A percentile compares a stretch with the other conserved stretches of the same genome.
Evolutionary conservation across 2,888 invertebrate genomes (phyloP).

Genomic region (Eristalinus sepulchralis): DNA sequence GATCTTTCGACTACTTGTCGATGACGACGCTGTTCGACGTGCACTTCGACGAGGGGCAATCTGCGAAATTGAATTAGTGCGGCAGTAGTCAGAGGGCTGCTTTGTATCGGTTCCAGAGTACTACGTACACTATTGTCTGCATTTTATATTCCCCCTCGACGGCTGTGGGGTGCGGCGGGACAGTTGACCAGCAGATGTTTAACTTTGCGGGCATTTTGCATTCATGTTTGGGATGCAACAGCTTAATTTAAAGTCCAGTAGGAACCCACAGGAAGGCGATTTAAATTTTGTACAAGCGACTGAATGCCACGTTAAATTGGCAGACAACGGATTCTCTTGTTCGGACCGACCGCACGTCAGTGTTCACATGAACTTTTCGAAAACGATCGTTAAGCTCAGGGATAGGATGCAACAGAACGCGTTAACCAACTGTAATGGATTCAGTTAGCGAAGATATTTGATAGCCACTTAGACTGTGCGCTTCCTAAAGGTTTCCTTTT

Average conservation of each 20-base stretch:
- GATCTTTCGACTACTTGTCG: constrained; percentile 45
- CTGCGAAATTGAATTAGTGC: not conserved
- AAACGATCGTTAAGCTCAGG: not conserved
- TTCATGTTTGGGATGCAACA: not conserved
- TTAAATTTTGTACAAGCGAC: not conserved
- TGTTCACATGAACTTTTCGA: not conserved
- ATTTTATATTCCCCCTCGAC: constrained; percentile 2
- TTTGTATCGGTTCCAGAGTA: constrained; percentile 23
- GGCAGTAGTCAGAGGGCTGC: not conserved
- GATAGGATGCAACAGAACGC: not conserved
- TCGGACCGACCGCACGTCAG: not conserved
- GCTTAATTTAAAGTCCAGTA: not conserved
- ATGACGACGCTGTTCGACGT: not conserved
- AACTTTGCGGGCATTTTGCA: not conserved
- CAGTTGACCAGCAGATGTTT: not conserved
- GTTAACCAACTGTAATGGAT: not conserved
- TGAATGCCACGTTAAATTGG: not conserved
- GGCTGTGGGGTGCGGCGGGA: not conserved
- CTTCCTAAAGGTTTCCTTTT: not conserved
- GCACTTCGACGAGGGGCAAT: not conserved
- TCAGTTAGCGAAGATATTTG: not conserved
- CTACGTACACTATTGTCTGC: constrained; percentile 16
- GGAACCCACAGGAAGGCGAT: not conserved
- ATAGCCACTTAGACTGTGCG: not conserved
- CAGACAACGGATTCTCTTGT: not conserved